Base-by-base conservation (phyloP, 2,888 invertebrate genomes). In the Drosophila crucigera region DNA sequence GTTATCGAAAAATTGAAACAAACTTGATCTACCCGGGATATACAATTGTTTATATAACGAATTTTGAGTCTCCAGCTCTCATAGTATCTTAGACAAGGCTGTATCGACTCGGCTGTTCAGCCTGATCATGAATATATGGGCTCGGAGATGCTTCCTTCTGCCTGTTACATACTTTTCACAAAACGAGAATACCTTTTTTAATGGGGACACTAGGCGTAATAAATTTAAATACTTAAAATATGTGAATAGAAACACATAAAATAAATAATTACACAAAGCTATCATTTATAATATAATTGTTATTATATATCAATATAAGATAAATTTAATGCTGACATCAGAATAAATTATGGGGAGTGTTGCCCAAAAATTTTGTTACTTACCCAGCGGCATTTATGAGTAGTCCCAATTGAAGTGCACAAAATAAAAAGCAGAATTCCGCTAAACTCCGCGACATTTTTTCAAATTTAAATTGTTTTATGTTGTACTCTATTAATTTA, bases 381-480 rank as follows among this genome's bases (percentile, higher is more conserved):
- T 69, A 92, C 92, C 92, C 92, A 47, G 77, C 74, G 43, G 84
- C 90, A 66, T 82, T 80, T 50, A 84, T 84, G 37, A 85, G 76
- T 35, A 91, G 43, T 50, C 78, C 82, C 60, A 84, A 81, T 78
- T 91, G 91, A 60, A 91, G 28, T 25, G 90, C 11, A 68, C 76
- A 80, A 49, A 76, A 69, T 49, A 78, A 78, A 53, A 86, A 65
- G 22, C 14, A 22, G 4, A 47, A 7, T 22, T 16, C 22, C 55
- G 55, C 63, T 10, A 83, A 64, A 59, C 52, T 56, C 53, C 82
- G 89, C 81, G 80, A 65, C 92, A 92, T 92, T 11, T 65, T 76
- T 61, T 43, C 54, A 25, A 25, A 50, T 67, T 43, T 58, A 35
- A 35, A 16, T 5, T 16, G 14, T 16, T 35, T 35, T 4, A 14